These are phyloP conservation scores for Zonitis immaculata DNA, from an alignment of 2,888 invertebrate genomes.

Conservation along the genomic window DNA sequence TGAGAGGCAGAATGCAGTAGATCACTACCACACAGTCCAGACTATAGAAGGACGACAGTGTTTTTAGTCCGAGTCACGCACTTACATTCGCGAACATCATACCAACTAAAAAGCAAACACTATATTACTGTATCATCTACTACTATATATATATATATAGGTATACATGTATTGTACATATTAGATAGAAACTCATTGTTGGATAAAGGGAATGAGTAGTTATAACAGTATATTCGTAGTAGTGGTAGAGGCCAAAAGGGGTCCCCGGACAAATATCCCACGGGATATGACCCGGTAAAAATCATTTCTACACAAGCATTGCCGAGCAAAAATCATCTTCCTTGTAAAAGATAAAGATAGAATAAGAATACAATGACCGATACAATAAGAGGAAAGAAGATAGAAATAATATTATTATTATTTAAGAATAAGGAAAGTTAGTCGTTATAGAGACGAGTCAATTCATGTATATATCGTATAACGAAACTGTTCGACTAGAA, in stretches of 20 bases:
- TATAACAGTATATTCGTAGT: conserved; percentile 25
- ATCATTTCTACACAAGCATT: conserved; percentile 37
- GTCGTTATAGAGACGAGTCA: conserved; percentile 29
- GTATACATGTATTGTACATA: too few species aligned
- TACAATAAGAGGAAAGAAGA: conserved; percentile 27
- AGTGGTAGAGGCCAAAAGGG: conserved; percentile 27
- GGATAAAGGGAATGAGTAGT: too few species aligned
- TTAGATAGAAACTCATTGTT: too few species aligned
- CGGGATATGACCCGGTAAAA: conserved; percentile 32
- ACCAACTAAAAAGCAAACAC: not conserved
- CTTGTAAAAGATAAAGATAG: conserved; percentile 16
- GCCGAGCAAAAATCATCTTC: conserved; percentile 41
- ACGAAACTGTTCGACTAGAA: too few species aligned
- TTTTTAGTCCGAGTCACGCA: conserved; percentile 37
- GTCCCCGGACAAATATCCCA: conserved; percentile 21
- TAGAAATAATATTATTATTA: conserved; percentile 16
- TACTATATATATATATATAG: not conserved
- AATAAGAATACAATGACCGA: conserved; percentile 21
- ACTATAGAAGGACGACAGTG: conserved; percentile 32
- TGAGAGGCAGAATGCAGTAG: conserved; percentile 51
- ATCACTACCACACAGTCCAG: conserved; percentile 43
- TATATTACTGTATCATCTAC: too few species aligned
- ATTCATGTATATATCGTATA: too few species aligned
- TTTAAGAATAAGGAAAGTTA: conserved; percentile 24
- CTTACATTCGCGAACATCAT: conserved; percentile 18